These are phyloP conservation scores for Syngnathus typhle DNA, from an alignment of 2,113 vertebrate species.

Conservation along the genomic window DNA sequence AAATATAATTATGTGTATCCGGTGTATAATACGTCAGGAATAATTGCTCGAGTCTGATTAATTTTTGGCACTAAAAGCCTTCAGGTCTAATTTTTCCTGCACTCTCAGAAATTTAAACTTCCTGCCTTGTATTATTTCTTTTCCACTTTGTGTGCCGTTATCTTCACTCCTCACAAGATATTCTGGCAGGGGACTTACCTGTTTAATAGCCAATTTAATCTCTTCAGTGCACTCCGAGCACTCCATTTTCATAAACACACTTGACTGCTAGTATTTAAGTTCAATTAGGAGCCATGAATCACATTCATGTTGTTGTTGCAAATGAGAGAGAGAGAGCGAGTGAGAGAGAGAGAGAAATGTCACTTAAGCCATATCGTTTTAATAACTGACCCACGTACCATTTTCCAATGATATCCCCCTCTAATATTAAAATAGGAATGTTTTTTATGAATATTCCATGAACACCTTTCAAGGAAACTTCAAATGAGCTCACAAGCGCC, in stretches of 20 bases:
- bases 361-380: background rate
- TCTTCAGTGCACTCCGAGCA: slow-evolving; percentile 47
- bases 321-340: background rate
- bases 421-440: background rate
- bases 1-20: no score
- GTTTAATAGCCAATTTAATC: slow-evolving; percentile 68
- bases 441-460: background rate
- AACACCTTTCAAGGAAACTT: slow-evolving; percentile 55
- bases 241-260: slow-evolving; percentile 58
- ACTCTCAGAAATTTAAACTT: slow-evolving; percentile 3
- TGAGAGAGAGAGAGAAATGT: no score
- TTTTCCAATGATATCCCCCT: background rate
- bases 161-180: slow-evolving; percentile 33
- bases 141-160: slow-evolving; percentile 20
- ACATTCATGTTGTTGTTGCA: slow-evolving; percentile 43
- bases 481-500: slow-evolving; percentile 44
- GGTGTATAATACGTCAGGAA: no score
- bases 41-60: no score
- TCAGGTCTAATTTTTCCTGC: no score
- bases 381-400: background rate
- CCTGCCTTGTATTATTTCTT: background rate
- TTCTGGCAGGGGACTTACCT: slow-evolving; percentile 45
- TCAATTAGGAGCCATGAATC: slow-evolving; percentile 56
- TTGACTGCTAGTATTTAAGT: slow-evolving; percentile 52
- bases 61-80: no score